These are phyloP conservation scores for Laothoe populi DNA, from an alignment of 2,888 invertebrate species.

Conservation along the genomic window DNA sequence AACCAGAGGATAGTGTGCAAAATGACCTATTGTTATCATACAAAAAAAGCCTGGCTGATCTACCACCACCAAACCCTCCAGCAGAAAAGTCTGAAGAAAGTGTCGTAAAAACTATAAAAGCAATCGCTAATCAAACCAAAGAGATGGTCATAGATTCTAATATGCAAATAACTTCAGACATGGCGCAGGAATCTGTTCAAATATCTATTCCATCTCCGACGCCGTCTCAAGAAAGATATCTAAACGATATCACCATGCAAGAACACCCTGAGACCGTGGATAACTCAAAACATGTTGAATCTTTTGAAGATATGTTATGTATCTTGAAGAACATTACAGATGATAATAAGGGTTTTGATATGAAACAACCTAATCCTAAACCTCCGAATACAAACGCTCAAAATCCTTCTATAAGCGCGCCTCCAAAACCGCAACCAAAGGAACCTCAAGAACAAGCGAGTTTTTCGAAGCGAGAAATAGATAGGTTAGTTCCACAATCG, in stretches of 20 bases:
- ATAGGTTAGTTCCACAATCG: constrained; percentile 70
- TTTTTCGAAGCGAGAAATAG: constrained; percentile 66
- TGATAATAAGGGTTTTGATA: constrained; percentile 64
- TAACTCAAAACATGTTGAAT: constrained; percentile 85
- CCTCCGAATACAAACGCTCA: constrained; percentile 46
- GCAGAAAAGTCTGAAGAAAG: constrained; percentile 64
- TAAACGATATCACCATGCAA: constrained; percentile 86
- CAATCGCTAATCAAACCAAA: constrained; percentile 83
- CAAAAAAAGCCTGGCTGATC: constrained; percentile 60
- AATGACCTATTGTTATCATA: constrained; percentile 67
- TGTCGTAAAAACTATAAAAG: constrained; percentile 82
- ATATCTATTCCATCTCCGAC: constrained; percentile 88
- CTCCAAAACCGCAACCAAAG: constrained; percentile 55
- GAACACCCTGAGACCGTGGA: constrained; percentile 82
- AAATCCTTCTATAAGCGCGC: constrained; percentile 48
- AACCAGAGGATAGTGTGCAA: constrained; percentile 70
- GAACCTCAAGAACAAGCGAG: constrained; percentile 57
- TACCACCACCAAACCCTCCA: constrained; percentile 49
- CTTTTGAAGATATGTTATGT: constrained; percentile 88
- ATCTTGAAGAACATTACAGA: constrained; percentile 88
- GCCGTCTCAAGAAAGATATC: constrained; percentile 86
- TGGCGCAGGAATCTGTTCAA: constrained; percentile 86
- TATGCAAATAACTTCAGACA: constrained; percentile 82
- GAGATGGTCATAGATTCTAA: constrained; percentile 84
- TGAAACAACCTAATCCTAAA: constrained; percentile 56